These are phyloP conservation scores for Pseudomyrmex gracilis DNA, from an alignment of 1,140 invertebrate genomes.

Conservation along the genomic window DNA sequence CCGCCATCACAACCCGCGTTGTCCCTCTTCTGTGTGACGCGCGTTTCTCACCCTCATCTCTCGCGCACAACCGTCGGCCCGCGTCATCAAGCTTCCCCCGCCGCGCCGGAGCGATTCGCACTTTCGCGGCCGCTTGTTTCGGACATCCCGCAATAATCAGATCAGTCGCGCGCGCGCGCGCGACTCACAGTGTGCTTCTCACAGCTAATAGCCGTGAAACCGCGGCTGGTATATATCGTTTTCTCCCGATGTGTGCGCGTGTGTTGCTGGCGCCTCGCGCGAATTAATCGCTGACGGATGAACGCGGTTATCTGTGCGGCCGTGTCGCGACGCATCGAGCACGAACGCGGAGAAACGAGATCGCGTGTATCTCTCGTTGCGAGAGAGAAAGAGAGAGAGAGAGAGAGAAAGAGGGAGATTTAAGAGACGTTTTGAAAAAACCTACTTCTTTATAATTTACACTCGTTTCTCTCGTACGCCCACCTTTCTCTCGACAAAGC, in stretches of 20 bases:
- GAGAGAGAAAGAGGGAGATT: neutral
- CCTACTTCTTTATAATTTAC: no score
- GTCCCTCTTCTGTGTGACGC: no score
- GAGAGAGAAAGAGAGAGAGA: no score
- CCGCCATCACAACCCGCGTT: no score
- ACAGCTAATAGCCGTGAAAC: constrained; percentile 48
- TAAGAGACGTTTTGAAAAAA: neutral
- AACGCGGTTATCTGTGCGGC: neutral
- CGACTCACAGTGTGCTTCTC: neutral
- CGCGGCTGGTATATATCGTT: neutral
- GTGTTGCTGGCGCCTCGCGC: constrained; percentile 1
- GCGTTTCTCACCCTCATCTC: neutral
- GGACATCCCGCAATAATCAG: constrained; percentile 59
- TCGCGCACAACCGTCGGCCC: neutral
- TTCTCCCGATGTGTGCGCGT: neutral
- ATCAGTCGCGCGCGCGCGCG: neutral
- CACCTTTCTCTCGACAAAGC: no score
- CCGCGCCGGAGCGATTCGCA: constrained; percentile 18
- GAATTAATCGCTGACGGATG: constrained; percentile 28
- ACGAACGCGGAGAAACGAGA: constrained; percentile 5
- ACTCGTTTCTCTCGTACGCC: no score
- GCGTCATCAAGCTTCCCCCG: constrained; percentile 13
- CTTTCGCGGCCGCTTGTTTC: constrained; percentile 40
- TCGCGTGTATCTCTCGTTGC: neutral
- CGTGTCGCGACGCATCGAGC: neutral